Conservation (phyloP, 2,113 vertebrate species). For the Pholis gunnellus region DNA sequence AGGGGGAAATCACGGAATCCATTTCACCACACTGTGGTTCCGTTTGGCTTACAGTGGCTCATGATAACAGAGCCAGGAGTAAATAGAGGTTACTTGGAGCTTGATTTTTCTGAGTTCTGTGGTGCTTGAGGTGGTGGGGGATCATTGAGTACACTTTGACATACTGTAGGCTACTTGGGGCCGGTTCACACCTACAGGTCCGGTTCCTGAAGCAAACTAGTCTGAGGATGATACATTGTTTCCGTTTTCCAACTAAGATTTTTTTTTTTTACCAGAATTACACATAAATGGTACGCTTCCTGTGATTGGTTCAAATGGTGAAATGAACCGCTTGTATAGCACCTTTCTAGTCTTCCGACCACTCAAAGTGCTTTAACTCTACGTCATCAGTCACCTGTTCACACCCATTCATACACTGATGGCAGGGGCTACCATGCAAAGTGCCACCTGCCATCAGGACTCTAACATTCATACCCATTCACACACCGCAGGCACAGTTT, state of each 20-base stretch:
- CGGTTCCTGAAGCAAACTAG: background rate
- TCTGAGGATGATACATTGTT: background rate
- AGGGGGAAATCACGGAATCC: background rate
- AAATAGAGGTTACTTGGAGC: background rate
- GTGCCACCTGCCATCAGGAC: no score
- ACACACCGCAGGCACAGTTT: no score
- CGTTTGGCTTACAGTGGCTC: background rate
- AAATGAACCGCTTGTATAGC: no score
- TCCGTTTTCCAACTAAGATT: background rate
- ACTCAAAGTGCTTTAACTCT: no score
- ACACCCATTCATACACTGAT: no score
- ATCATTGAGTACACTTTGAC: background rate
- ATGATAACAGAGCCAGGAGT: background rate
- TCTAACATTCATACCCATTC: no score
- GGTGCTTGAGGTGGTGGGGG: background rate
- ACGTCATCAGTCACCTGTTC: no score
- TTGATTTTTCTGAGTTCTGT: background rate
- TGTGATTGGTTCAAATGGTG: no score
- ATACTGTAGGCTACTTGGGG: background rate
- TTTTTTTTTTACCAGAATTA: no score
- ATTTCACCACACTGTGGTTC: background rate
- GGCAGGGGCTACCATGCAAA: no score
- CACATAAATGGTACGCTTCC: no score
- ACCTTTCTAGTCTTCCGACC: no score
- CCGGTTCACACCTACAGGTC: background rate